Base-by-base conservation (phyloP, 1,140 invertebrate species). In the Monochamus saltuarius region DNA sequence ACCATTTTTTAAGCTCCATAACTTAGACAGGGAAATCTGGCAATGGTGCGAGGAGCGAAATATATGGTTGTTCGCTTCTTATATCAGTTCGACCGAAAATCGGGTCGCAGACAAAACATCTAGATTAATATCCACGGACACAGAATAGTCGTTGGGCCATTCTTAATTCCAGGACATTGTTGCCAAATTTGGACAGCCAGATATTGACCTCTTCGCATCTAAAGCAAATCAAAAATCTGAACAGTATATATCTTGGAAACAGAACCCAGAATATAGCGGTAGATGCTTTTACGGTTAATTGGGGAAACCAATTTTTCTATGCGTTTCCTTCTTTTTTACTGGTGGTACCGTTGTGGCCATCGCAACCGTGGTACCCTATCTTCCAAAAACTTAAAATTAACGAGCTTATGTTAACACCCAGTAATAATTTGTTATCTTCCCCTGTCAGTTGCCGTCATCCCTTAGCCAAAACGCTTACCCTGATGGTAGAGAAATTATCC, bases 301-400 rank as follows among this genome's bases (percentile, higher is more conserved):
- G 50, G 29, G 35, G 13, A 34, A 14, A 52, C 1, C 7, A 39
- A 14, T 51, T 29, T 34, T 51, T 51, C 11, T 51, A 51, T 36
- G 49, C 49, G n/a, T 49, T 34, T 16, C 49, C 45, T 14, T 4
- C 45, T 17, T 47, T 47, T 17, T 4, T 14, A n/a, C 9, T 54
- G 9, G 39, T 40, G 3, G 52, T 54, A 40, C 52, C 52, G 2
- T 17, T n/a, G 9, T 54, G 52, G 52, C 13, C 36, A 13, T 40
- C 52, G 8, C 52, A 54, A 42, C 36, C 52, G 1, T 54, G 52
- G 52, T 54, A 40, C 19, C 39, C 52, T 1, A 14, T 54, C 1
- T 54, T 54, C n/a, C 35, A 35, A 14, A 54, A 54, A 4, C 17
- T 54, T 2, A 54, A 39, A n/a, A 13, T 39, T 7, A 7, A 40